Evolutionary conservation across 1,140 invertebrate species (phyloP).

Genomic region (Caerostris extrusa): DNA sequence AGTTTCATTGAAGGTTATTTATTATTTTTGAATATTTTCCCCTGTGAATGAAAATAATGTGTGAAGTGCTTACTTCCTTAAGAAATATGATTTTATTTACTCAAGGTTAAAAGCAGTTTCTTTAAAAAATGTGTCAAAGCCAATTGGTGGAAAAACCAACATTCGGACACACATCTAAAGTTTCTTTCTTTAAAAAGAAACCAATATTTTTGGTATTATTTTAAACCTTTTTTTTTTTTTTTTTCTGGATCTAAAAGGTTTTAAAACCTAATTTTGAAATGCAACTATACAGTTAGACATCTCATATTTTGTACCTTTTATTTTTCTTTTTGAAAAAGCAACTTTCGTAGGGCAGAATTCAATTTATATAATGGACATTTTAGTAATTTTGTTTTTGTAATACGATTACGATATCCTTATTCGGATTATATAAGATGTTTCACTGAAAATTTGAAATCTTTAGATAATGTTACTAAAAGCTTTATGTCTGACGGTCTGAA

Average conservation of each 20-base stretch:
- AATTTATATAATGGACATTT: background rate
- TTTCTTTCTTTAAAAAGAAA: background rate
- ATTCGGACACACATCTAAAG: background rate
- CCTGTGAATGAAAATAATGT: background rate
- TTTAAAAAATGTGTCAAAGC: background rate
- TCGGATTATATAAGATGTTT: background rate
- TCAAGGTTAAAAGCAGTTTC: background rate
- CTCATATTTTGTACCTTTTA: background rate
- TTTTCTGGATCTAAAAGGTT: background rate
- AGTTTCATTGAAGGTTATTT: background rate
- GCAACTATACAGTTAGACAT: background rate
- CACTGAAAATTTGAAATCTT: background rate
- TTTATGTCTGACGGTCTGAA: too few relatives aligned
- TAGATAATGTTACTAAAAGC: background rate
- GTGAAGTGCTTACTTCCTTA: background rate
- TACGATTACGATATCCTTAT: background rate
- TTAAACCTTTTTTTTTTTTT: background rate
- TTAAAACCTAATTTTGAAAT: slow-evolving; percentile 16
- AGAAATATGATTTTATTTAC: background rate
- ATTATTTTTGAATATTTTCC: background rate
- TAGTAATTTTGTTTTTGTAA: background rate
- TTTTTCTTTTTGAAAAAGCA: background rate
- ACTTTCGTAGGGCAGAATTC: background rate
- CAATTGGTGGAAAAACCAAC: background rate
- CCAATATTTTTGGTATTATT: background rate